Evolutionary conservation across 2,888 invertebrate species (phyloP).

Genomic region (Alloplasta piceator): DNA sequence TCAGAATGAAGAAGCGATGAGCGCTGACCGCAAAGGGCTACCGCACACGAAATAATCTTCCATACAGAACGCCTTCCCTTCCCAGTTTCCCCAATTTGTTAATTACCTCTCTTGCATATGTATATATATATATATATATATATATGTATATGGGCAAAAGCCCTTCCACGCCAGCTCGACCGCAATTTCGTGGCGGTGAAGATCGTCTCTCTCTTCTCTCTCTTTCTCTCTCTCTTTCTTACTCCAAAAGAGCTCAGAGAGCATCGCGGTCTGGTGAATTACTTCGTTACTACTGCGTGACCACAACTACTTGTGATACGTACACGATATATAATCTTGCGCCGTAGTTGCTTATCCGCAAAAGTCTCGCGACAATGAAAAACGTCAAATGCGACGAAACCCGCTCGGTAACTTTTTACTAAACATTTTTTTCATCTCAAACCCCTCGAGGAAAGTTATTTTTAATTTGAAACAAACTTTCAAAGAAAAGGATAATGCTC

Average conservation of each 20-base stretch:
- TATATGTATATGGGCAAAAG: slow-evolving; percentile 30
- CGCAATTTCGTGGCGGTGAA: slow-evolving; percentile 68
- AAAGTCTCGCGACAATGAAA: slow-evolving; percentile 3
- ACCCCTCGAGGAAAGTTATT: neutral
- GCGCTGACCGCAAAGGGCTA: slow-evolving; percentile 55
- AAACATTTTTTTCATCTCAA: neutral
- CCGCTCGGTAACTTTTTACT: slow-evolving; percentile 1
- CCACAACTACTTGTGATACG: slow-evolving; percentile 63
- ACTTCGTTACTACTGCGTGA: slow-evolving; percentile 69
- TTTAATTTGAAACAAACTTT: neutral
- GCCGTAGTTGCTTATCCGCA: slow-evolving; percentile 21
- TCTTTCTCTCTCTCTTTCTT: slow-evolving; percentile 28
- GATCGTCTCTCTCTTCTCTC: slow-evolving; percentile 28
- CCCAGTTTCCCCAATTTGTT: slow-evolving; percentile 67
- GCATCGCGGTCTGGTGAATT: slow-evolving; percentile 67
- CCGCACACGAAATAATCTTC: slow-evolving; percentile 61
- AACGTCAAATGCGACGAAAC: neutral
- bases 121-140: neutral
- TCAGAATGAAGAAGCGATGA: slow-evolving; percentile 48
- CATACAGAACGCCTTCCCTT: slow-evolving; percentile 23
- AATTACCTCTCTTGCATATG: slow-evolving; percentile 58
- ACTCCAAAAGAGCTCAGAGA: slow-evolving; percentile 51
- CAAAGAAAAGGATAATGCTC: neutral
- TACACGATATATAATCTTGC: slow-evolving; percentile 22
- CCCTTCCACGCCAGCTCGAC: slow-evolving; percentile 63